Percentiles rank a stretch among this genome's conserved stretches.
phyloP scores from a whole-genome alignment of 2,797 vertebrate genomes.

The Leptodactylus fallax region DNA sequence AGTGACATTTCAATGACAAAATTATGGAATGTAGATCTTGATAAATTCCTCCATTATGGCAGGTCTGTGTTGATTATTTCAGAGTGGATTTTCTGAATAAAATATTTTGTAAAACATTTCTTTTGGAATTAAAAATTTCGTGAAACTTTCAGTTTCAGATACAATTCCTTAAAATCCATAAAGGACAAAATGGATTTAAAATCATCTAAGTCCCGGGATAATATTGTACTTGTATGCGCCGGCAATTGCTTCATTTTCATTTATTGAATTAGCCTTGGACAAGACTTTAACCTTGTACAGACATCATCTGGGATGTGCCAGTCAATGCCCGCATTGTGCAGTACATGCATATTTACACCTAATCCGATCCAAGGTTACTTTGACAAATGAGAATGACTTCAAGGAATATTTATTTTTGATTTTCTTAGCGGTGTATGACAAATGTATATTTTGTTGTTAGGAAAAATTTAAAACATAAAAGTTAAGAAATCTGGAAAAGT shows the following conservation, averaged over 20 bases:
- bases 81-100: no score
- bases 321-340: constrained; percentile 15
- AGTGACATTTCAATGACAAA: no score
- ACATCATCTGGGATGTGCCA: constrained; percentile 2
- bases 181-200: neutral
- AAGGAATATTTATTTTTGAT: neutral
- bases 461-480: neutral
- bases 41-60: no score
- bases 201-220: neutral
- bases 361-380: constrained; percentile 22
- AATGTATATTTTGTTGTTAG: neutral
- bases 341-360: constrained; percentile 36
- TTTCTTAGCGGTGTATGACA: neutral
- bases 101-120: neutral
- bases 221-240: neutral
- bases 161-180: neutral
- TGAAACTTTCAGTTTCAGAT: neutral
- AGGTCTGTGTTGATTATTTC: no score
- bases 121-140: neutral
- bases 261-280: constrained; percentile 44
- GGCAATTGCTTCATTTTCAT: constrained; percentile 21
- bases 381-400: neutral
- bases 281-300: constrained; percentile 14
- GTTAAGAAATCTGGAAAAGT: no score
- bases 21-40: no score